These are phyloP conservation scores for Ptilonorhynchus violaceus DNA, from an alignment of 2,113 vertebrate genomes.

Conservation along the genomic window DNA sequence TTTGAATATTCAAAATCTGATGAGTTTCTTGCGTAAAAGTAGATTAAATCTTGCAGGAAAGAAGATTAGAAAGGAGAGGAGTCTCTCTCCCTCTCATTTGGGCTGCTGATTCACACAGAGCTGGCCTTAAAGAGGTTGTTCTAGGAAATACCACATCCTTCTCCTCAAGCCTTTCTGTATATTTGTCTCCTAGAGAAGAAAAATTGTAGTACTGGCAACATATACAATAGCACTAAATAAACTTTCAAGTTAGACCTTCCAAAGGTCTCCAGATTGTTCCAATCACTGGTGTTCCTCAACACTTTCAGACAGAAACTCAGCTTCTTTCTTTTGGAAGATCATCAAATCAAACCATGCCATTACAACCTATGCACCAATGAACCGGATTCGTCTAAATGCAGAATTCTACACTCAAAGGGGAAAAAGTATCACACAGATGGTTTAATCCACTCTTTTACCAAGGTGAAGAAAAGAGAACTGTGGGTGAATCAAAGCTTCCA, in stretches of 20 bases:
- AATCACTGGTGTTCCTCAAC: background rate
- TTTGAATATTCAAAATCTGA: background rate
- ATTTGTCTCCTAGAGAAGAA: background rate
- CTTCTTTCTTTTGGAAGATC: background rate
- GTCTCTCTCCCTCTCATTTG: background rate
- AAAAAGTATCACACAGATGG: background rate
- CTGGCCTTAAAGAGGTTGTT: background rate
- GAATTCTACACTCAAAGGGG: background rate
- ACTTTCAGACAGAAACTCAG: background rate
- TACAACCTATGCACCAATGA: background rate
- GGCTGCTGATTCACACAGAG: background rate
- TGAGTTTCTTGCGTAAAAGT: background rate
- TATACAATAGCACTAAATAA: background rate
- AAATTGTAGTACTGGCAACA: background rate
- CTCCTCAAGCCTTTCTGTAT: background rate
- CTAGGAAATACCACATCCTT: background rate
- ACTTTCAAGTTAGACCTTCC: background rate
- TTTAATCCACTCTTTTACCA: background rate
- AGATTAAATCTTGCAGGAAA: background rate
- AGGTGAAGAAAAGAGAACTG: background rate
- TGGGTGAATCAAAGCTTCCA: background rate
- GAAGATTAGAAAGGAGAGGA: background rate
- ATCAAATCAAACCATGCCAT: background rate
- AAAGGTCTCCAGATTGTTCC: background rate
- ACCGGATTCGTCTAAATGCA: background rate